Percentiles rank a stretch among this genome's conserved stretches.
These are phyloP conservation scores for Drosophila paranaensis DNA, from an alignment of 2,888 invertebrate genomes.

Conservation along the genomic window DNA sequence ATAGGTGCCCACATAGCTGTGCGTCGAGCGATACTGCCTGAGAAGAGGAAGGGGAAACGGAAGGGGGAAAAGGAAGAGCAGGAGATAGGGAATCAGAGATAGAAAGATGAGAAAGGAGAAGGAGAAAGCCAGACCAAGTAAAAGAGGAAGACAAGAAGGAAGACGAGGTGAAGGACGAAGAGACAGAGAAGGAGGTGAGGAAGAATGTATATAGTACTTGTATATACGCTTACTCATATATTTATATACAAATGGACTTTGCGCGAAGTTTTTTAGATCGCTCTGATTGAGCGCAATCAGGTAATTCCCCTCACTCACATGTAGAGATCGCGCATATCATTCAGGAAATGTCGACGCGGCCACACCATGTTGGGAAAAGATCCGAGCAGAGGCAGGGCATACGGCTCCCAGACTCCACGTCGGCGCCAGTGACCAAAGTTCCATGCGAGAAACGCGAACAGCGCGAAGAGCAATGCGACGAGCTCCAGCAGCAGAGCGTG, in stretches of 20 bases:
- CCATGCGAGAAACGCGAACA: slow-evolving; percentile 78
- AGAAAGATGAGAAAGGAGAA: neutral
- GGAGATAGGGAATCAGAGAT: neutral
- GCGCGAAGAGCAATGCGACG: slow-evolving; percentile 4
- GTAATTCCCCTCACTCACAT: slow-evolving; percentile 69
- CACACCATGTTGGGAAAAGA: slow-evolving; percentile 80
- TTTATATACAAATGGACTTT: too few relatives aligned
- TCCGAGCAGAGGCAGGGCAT: slow-evolving; percentile 82
- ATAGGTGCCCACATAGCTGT: slow-evolving; percentile 85
- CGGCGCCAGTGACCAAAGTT: slow-evolving; percentile 84
- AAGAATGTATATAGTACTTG: too few relatives aligned
- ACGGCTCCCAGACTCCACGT: slow-evolving; percentile 82
- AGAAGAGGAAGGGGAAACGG: neutral
- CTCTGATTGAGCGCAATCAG: neutral
- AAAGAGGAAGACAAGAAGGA: neutral
- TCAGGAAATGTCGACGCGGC: slow-evolving; percentile 79
- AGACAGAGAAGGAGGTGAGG: neutral
- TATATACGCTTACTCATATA: too few relatives aligned
- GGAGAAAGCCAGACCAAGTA: neutral
- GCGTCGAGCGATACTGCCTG: slow-evolving; percentile 74
- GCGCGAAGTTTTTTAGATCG: too few relatives aligned
- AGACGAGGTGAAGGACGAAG: too few relatives aligned
- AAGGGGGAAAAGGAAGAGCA: neutral
- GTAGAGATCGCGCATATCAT: slow-evolving; percentile 84
- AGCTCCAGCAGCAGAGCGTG: slow-evolving; percentile 35